A percentile compares a stretch with the other conserved stretches of the same genome.
Conservation (phyloP, 2,113 vertebrate genomes). For the Syrmaticus mikado region DNA sequence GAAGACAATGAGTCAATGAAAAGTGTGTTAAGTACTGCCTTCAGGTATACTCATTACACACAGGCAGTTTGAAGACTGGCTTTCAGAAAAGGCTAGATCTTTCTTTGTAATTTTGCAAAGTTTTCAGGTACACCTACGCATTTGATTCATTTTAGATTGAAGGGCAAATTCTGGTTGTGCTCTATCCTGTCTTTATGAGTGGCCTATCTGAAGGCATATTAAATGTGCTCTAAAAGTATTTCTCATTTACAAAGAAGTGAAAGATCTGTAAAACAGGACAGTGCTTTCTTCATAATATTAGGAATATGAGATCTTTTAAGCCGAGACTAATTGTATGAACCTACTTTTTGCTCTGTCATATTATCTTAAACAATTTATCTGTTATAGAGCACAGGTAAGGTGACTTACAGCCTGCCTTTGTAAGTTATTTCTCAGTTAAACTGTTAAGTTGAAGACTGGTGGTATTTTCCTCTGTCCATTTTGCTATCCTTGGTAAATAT, state of each 20-base stretch:
- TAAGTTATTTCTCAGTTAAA: background rate
- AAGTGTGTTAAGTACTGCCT: background rate
- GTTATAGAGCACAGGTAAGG: background rate
- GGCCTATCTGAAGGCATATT: background rate
- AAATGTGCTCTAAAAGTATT: background rate
- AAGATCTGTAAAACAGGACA: background rate
- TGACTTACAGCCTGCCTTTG: background rate
- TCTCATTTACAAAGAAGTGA: background rate
- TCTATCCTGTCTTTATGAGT: background rate
- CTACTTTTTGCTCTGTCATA: background rate
- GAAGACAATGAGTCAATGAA: too few species aligned
- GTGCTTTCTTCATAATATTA: background rate
- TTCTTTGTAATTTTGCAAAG: background rate
- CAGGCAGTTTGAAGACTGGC: background rate
- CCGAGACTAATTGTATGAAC: background rate
- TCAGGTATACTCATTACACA: background rate
- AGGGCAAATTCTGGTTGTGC: background rate
- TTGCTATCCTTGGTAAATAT: background rate
- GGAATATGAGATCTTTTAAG: background rate
- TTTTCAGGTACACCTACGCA: background rate
- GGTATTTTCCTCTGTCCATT: background rate
- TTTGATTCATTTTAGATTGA: background rate
- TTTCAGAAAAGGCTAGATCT: background rate
- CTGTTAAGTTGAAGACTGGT: background rate
- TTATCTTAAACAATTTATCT: background rate